Evolutionary conservation across 2,888 invertebrate species (phyloP), one percentile per base, ranked within the genome.

Genomic region (Pterobdella sp.): DNA sequence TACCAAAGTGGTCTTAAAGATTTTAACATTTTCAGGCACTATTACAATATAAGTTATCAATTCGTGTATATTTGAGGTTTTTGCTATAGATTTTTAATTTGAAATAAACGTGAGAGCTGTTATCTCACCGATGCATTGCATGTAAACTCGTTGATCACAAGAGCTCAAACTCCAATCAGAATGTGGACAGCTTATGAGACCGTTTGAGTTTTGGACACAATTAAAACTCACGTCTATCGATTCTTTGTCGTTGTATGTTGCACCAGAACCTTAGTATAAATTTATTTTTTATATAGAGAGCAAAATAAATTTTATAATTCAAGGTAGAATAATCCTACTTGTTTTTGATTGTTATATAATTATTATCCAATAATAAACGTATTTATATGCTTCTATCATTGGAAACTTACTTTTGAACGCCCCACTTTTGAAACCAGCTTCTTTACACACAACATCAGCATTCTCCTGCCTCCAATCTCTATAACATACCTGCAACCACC

Each of bases 401-500:
- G 10, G 7, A 31, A 31, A 4, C 68, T 7, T 7, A 68, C 68
- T 42, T 18, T 36, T n/a, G 1, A 49, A 26, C 22, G 75, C 72
- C 29, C 76, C 76, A 10, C 52, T 36, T 7, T 31, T 35, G 70
- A 74, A 76, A 22, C 77, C 77, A 14, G 77, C 69, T 56, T 77
- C 76, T 26, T 49, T 42, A 35, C 77, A 77, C 29, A 73, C 75
- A 18, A 76, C 73, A 63, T 77, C 74, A 29, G 75, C 75, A 36
- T 72, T 72, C 29, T 37, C 10, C 64, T 72, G 52, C 66, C 26
- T 68, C 76, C 76, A 77, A 29, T 42, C 71, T 37, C 71, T 72
- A 2, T 68, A 73, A 70, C 77, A 77, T 29, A 77, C 63, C n/a
- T 66, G 26, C 26, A 73, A 70, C 77, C 76, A 77, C 42, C 65